Conservation (phyloP, 2,888 invertebrate species). For the Nymphalis c-album region DNA sequence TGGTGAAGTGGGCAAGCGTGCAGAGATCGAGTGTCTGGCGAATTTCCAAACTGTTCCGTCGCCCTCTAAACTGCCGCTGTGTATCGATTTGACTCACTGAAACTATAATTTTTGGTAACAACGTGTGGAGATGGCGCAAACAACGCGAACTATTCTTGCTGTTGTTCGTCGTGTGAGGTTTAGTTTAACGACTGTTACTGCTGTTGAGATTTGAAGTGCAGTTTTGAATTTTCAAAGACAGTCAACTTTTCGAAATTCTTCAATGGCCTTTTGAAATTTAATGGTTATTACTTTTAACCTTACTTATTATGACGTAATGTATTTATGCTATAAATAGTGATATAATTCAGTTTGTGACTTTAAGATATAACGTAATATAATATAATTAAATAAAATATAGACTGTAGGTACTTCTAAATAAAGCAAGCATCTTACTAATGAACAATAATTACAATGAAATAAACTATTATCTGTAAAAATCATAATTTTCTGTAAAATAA, state of each 20-base stretch:
- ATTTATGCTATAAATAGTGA: background rate
- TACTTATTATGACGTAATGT: background rate
- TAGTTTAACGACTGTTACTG: constrained; percentile 21
- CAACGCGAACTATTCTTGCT: constrained; percentile 30
- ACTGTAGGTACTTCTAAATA: no score
- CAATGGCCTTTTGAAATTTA: constrained; percentile 5
- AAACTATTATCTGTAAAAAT: no score
- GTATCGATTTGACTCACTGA: constrained; percentile 72
- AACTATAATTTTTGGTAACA: constrained; percentile 48
- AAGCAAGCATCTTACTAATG: background rate
- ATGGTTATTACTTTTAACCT: background rate
- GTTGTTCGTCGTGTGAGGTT: constrained; percentile 20
- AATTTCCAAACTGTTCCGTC: constrained; percentile 59
- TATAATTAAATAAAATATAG: no score
- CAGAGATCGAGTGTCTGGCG: constrained; percentile 66
- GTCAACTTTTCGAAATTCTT: background rate
- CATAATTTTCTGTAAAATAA: no score
- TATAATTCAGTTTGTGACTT: background rate
- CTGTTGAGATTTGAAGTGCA: constrained; percentile 16
- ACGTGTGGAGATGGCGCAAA: constrained; percentile 38
- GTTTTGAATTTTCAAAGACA: constrained; percentile 6
- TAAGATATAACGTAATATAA: no score
- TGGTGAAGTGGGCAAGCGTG: constrained; percentile 40
- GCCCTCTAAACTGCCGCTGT: constrained; percentile 57
- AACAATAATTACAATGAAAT: no score